Percentiles rank a stretch among this genome's conserved stretches.
Conservation (phyloP, 2,888 invertebrate species). For the Bugulina stolonifera region DNA sequence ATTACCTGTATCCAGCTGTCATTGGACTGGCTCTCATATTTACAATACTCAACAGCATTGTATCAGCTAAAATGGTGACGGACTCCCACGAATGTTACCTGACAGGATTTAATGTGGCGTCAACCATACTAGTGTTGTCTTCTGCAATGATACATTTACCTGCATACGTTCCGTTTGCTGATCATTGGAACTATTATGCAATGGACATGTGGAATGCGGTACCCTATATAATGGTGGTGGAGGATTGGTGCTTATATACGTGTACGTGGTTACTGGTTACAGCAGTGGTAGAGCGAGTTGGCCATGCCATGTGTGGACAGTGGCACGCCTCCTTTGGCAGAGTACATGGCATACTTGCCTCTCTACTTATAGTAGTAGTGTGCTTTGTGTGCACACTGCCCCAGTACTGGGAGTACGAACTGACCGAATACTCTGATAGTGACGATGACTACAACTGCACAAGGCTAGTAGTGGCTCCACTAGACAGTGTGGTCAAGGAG, state of each 20-base stretch:
- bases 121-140: conserved; percentile 36
- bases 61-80: conserved; percentile 38
- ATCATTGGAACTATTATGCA: background rate
- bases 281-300: conserved; percentile 40
- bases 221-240: conserved; percentile 5
- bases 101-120: conserved; percentile 39
- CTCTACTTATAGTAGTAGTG: conserved; percentile 30
- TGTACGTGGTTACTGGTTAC: conserved; percentile 46
- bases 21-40: conserved; percentile 39
- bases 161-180: conserved; percentile 33
- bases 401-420: conserved; percentile 45
- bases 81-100: conserved; percentile 45
- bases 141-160: conserved; percentile 37
- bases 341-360: conserved; percentile 17
- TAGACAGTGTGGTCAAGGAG: background rate
- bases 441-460: conserved; percentile 22
- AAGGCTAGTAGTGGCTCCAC: background rate
- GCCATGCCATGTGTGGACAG: conserved; percentile 19
- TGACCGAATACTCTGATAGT: conserved; percentile 32
- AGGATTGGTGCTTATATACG: conserved; percentile 47
- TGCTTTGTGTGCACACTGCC: conserved; percentile 46
- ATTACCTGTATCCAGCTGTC: conserved; percentile 42
- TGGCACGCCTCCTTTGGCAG: conserved; percentile 16
- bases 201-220: background rate
- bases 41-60: conserved; percentile 41